These are phyloP conservation scores for Channallabes apus DNA, from an alignment of 2,797 vertebrate genomes.

Conservation along the genomic window DNA sequence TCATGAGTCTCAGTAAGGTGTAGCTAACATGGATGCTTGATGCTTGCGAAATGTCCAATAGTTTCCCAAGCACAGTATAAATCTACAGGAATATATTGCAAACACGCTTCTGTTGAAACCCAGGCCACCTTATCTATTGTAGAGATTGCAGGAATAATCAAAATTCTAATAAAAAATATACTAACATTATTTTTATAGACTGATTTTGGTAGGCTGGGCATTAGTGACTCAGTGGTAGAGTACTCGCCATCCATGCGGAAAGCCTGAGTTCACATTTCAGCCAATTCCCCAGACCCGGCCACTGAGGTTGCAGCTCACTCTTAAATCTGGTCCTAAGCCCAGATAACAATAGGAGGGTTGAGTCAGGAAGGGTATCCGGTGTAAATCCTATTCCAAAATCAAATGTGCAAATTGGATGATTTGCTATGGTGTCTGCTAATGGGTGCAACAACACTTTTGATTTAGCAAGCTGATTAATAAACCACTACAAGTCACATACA, in stretches of 20 bases:
- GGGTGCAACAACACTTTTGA: too few species aligned
- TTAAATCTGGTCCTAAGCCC: too few species aligned
- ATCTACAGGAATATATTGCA: neutral
- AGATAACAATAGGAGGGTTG: neutral
- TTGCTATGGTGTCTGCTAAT: too few species aligned
- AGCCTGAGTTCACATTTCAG: too few species aligned
- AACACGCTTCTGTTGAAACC: neutral
- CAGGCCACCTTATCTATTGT: neutral
- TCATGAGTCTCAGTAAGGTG: neutral
- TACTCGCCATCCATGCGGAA: too few species aligned
- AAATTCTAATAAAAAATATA: neutral
- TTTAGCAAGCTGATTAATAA: neutral
- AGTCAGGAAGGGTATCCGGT: too few species aligned
- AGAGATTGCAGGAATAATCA: neutral
- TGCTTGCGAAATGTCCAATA: neutral
- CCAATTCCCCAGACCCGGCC: too few species aligned
- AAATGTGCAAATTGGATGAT: constrained; percentile 7
- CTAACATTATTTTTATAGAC: neutral
- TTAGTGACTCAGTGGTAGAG: too few species aligned
- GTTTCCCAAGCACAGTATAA: neutral
- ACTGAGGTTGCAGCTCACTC: too few species aligned
- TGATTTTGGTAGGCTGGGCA: neutral
- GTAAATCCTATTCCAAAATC: too few species aligned
- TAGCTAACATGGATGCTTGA: neutral
- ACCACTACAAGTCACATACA: neutral